Percentiles rank a stretch among this genome's conserved stretches.
Evolutionary conservation across 2,113 vertebrate species (phyloP).

Genomic region (Solenodon paradoxus): DNA sequence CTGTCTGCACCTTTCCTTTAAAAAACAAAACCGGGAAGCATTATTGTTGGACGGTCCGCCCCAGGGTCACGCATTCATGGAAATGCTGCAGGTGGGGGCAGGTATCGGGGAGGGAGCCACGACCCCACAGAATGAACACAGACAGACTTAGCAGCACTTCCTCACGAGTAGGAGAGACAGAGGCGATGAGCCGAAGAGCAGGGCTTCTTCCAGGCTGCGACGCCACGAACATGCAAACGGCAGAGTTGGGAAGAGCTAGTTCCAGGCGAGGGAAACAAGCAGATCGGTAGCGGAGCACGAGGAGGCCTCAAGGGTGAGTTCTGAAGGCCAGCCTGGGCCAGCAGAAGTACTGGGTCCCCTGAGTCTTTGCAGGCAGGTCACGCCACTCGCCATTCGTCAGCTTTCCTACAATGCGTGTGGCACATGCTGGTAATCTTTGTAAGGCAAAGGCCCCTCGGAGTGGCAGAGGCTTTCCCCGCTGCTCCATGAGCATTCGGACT

Average conservation of each 20-base stretch:
- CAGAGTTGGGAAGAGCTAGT: not conserved
- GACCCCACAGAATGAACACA: not conserved
- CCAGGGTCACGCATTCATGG: not conserved
- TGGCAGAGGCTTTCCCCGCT: not conserved
- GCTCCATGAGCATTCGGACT: accelerated
- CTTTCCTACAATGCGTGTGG: too few species aligned
- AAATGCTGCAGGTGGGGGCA: not conserved
- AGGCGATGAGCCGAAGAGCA: not conserved
- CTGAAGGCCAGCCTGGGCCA: not conserved
- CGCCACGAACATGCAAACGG: not conserved
- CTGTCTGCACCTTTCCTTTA: too few species aligned
- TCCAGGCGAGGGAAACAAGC: not conserved
- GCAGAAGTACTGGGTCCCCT: not conserved
- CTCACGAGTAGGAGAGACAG: not conserved
- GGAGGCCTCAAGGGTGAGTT: not conserved
- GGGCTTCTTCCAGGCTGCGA: not conserved
- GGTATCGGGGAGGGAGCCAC: not conserved
- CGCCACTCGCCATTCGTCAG: too few species aligned
- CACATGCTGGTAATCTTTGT: too few species aligned
- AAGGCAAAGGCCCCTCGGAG: not conserved
- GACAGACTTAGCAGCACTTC: not conserved
- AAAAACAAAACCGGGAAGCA: too few species aligned
- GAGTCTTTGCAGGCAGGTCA: not conserved
- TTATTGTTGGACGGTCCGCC: too few species aligned
- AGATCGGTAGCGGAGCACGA: not conserved